phyloP scores from a whole-genome alignment of 2,888 invertebrate genomes.

The Listrodromus nycthemerus region DNA sequence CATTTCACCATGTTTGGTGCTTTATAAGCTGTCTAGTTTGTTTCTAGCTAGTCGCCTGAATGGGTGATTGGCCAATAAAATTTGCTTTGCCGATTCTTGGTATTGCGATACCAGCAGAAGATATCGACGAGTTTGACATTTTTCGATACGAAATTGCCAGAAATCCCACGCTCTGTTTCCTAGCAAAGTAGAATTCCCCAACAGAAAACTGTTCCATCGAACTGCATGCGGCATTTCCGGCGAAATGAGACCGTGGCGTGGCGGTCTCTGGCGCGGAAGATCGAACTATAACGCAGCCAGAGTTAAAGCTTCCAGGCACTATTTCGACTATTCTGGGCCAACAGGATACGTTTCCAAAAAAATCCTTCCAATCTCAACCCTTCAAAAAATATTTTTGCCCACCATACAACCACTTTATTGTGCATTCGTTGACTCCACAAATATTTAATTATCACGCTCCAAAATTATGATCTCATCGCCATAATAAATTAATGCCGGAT shows the following conservation, averaged over 20 bases:
- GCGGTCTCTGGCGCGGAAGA: constrained; percentile 17
- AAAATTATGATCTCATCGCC: background rate
- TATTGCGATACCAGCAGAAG: background rate
- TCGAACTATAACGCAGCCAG: background rate
- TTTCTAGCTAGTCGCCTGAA: too few species aligned
- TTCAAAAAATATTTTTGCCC: background rate
- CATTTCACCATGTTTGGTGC: too few species aligned
- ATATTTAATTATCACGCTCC: background rate
- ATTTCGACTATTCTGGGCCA: background rate
- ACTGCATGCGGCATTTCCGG: background rate
- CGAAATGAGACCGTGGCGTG: constrained; percentile 17
- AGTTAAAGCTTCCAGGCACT: background rate
- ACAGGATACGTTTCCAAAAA: background rate
- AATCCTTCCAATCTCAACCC: background rate
- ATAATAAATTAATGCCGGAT: background rate
- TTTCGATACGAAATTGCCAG: background rate
- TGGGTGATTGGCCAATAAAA: background rate
- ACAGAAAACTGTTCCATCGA: background rate
- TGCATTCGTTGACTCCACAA: background rate
- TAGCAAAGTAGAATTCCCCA: too few species aligned
- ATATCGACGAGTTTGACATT: background rate
- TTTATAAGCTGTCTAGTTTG: background rate
- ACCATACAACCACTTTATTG: background rate
- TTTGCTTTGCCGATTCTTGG: background rate
- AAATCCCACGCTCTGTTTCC: background rate